Evolutionary conservation across 2,888 invertebrate genomes (phyloP).

Genomic region (Autographa gamma): DNA sequence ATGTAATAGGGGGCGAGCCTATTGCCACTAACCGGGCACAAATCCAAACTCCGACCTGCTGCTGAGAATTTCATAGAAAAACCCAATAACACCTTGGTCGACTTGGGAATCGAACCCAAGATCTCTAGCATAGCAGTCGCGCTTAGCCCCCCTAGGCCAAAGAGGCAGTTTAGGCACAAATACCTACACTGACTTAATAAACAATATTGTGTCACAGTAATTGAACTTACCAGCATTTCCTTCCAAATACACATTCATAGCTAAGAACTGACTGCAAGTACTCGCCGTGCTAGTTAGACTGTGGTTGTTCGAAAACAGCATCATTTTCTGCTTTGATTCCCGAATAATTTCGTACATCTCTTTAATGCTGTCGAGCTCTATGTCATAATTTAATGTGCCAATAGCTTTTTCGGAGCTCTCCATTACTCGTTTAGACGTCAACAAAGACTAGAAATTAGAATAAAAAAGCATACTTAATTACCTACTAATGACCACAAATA

Average conservation of each 20-base stretch:
- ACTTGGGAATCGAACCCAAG: too few relatives aligned
- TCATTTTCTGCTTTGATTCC: slow-evolving; percentile 57
- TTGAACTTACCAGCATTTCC: slow-evolving; percentile 77
- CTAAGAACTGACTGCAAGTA: slow-evolving; percentile 87
- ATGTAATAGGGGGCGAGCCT: too few relatives aligned
- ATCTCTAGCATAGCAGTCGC: too few relatives aligned
- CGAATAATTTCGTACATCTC: slow-evolving; percentile 75
- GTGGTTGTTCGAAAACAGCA: slow-evolving; percentile 77
- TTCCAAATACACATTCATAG: slow-evolving; percentile 87
- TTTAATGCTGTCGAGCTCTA: slow-evolving; percentile 58
- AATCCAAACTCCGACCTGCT: too few relatives aligned
- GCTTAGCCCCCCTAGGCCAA: too few relatives aligned
- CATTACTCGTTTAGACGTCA: slow-evolving; percentile 68
- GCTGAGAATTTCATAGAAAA: too few relatives aligned
- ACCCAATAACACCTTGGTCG: too few relatives aligned
- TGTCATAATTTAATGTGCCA: slow-evolving; percentile 71
- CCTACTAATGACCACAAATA: too few relatives aligned
- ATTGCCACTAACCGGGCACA: too few relatives aligned
- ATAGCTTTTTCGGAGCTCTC: slow-evolving; percentile 69
- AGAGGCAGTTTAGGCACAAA: too few relatives aligned
- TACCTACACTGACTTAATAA: too few relatives aligned
- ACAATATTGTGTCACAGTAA: neutral
- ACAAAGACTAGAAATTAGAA: slow-evolving; percentile 66
- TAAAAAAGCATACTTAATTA: too few relatives aligned
- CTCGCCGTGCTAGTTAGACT: slow-evolving; percentile 82